Percentiles rank a stretch among this genome's conserved stretches.
These are phyloP conservation scores for Ibidorhyncha struthersii DNA, from an alignment of 2,113 vertebrate species.

Conservation along the genomic window DNA sequence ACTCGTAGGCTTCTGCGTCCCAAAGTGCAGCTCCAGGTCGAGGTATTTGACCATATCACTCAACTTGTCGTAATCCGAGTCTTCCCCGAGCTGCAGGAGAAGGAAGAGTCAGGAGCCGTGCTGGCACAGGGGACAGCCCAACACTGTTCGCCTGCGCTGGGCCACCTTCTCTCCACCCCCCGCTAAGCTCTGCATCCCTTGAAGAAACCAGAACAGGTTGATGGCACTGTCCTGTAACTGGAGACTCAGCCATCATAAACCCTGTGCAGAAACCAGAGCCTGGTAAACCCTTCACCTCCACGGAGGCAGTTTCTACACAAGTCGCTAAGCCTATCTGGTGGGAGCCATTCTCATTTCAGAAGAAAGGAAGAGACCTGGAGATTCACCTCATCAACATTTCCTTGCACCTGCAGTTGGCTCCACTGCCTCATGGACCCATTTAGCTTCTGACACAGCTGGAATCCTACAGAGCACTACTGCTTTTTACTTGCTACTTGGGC, in stretches of 20 bases:
- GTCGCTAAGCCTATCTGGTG: background rate
- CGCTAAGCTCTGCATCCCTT: background rate
- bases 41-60: slow-evolving; percentile 99
- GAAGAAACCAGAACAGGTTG: background rate
- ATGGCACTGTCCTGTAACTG: background rate
- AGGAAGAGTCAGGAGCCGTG: background rate
- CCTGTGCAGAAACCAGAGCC: background rate
- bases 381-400: background rate
- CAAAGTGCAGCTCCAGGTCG: slow-evolving; percentile 96
- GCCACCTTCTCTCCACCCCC: background rate
- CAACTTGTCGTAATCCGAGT: slow-evolving; percentile 95
- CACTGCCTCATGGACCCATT: background rate
- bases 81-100: slow-evolving; percentile 83
- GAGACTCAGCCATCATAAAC: background rate
- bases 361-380: background rate
- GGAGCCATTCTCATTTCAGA: background rate
- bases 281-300: background rate
- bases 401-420: background rate
- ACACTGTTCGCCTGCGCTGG: background rate
- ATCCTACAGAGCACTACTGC: background rate
- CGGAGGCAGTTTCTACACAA: background rate
- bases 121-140: rapidly evolving
- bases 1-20: slow-evolving; percentile 91
- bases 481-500: background rate
- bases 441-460: background rate